Percentiles rank a stretch among this genome's conserved stretches.
Evolutionary conservation across 2,113 vertebrate genomes (phyloP).

Genomic region (Plecturocebus donacophilus): DNA sequence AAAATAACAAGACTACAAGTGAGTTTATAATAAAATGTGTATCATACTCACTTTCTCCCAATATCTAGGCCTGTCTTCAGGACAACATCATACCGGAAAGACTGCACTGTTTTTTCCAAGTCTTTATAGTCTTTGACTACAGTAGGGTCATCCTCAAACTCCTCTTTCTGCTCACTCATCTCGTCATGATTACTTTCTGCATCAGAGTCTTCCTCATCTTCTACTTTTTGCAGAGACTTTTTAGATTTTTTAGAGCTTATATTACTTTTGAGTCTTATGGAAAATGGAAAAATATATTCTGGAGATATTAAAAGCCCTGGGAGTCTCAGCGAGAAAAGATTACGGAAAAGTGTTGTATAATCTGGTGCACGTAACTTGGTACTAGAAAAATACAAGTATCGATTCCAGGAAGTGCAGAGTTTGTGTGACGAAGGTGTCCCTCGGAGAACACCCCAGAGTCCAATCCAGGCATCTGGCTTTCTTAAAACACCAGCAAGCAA

Average conservation of each 20-base stretch:
- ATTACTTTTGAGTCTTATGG: conserved; percentile 90
- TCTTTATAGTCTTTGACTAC: conserved; percentile 93
- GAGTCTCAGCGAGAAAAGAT: conserved; percentile 73
- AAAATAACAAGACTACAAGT: neutral
- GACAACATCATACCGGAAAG: conserved; percentile 93
- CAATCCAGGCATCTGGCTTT: conserved; percentile 80
- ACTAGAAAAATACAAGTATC: conserved; percentile 68
- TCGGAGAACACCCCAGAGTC: conserved; percentile 81
- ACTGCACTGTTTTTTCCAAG: conserved; percentile 91
- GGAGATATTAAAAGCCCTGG: conserved; percentile 75
- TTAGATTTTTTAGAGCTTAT: conserved; percentile 87
- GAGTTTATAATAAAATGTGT: neutral
- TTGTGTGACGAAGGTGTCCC: conserved; percentile 75
- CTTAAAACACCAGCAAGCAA: conserved; percentile 78
- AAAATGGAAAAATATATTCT: conserved; percentile 77
- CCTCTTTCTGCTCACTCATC: conserved; percentile 87
- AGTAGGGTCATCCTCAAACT: conserved; percentile 82
- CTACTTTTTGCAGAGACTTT: conserved; percentile 77
- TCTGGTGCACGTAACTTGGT: conserved; percentile 69
- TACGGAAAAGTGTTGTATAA: conserved; percentile 69
- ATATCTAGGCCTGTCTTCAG: conserved; percentile 93
- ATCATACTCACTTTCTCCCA: conserved; percentile 92
- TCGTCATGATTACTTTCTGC: conserved; percentile 78
- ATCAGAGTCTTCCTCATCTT: conserved; percentile 85
- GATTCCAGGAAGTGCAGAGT: conserved; percentile 76